Conservation (phyloP, 2,797 vertebrate genomes). For the Sciurus carolinensis region DNA sequence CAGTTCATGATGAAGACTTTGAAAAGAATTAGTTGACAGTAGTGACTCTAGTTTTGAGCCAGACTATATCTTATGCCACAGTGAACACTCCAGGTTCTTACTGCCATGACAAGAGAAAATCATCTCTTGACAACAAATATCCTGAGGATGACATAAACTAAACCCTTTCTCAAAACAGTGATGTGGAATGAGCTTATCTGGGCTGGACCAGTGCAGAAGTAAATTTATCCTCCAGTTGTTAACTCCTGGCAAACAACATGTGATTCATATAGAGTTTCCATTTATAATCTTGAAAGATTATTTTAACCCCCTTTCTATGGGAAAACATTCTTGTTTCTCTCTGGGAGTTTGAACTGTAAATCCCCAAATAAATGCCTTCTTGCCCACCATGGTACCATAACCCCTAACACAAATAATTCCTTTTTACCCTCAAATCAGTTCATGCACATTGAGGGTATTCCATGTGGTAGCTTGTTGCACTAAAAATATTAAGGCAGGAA, state of each 20-base stretch:
- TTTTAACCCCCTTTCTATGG: neutral
- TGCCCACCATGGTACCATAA: rapidly evolving
- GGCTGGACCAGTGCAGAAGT: neutral
- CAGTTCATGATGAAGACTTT: neutral
- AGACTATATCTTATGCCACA: too few species aligned
- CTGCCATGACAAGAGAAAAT: neutral
- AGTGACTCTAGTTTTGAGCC: neutral
- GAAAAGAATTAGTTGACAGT: neutral
- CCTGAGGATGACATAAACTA: neutral
- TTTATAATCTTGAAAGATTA: neutral
- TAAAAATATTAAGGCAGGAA: neutral
- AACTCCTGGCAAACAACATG: neutral
- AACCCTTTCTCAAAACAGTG: neutral
- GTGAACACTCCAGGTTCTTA: neutral
- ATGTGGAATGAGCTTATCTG: too few species aligned
- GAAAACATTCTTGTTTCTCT: neutral
- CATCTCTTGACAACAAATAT: neutral
- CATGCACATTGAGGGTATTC: neutral
- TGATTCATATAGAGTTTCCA: neutral
- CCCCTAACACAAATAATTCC: neutral
- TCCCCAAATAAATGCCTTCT: neutral
- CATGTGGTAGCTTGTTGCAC: neutral
- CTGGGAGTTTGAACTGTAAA: neutral
- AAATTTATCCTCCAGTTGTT: neutral
- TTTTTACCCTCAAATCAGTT: neutral